Conservation (phyloP, 2,113 vertebrate genomes). For the Epinephelus lanceolatus region DNA sequence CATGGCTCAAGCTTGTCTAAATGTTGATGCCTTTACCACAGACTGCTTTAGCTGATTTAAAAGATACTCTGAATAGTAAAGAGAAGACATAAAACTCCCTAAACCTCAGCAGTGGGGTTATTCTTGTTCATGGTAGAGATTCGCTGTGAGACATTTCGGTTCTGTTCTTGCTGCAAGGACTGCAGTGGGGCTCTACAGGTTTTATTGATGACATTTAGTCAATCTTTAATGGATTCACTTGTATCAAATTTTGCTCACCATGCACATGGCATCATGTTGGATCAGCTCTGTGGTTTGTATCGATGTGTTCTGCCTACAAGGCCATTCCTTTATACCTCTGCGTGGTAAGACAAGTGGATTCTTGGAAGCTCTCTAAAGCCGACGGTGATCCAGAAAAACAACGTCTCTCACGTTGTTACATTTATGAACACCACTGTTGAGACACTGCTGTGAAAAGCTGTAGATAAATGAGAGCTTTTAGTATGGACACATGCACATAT, state of each 20-base stretch:
- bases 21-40: constrained; percentile 6
- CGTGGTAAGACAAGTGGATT: constrained; percentile 10
- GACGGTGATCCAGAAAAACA: constrained; percentile 9
- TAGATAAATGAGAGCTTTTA: neutral
- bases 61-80: constrained; percentile 3
- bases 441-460: neutral
- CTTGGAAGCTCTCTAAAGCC: constrained; percentile 16
- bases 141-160: constrained; percentile 12
- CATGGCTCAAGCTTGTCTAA: constrained; percentile 40
- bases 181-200: constrained; percentile 38
- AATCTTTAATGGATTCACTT: constrained; percentile 68
- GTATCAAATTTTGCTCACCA: constrained; percentile 75
- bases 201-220: constrained; percentile 66
- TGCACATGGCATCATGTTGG: constrained; percentile 64
- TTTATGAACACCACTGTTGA: neutral
- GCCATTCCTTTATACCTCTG: constrained; percentile 42
- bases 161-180: constrained; percentile 33
- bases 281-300: constrained; percentile 67
- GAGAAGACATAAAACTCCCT: neutral
- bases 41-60: constrained; percentile 9
- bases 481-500: neutral
- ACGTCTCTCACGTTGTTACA: neutral
- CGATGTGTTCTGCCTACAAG: constrained; percentile 52
- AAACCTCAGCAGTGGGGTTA: neutral
- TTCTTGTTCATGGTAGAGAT: neutral